Evolutionary conservation across 1,140 invertebrate genomes (phyloP).

Genomic region (Gonatopus flavifemur): DNA sequence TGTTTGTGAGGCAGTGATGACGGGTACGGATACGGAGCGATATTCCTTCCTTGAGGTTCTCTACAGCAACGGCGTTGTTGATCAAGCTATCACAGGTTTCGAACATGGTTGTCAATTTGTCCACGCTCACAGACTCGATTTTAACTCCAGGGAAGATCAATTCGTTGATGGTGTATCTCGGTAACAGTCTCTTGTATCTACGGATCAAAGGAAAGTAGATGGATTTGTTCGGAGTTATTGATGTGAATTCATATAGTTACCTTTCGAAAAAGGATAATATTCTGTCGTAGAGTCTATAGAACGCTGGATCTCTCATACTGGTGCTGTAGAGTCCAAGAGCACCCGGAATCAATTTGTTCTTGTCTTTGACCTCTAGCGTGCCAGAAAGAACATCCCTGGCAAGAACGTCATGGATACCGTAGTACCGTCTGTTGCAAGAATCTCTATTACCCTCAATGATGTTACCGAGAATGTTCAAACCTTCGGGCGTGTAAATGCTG

Average conservation of each 20-base stretch:
- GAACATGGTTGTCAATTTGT: constrained; percentile 63
- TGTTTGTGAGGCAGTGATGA: constrained; percentile 64
- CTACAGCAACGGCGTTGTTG: constrained; percentile 52
- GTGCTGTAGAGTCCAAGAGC: constrained; percentile 46
- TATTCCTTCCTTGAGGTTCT: constrained; percentile 41
- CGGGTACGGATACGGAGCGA: constrained; percentile 51
- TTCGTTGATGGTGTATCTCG: constrained; percentile 55
- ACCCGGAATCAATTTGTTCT: constrained; percentile 47
- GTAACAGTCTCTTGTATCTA: constrained; percentile 47
- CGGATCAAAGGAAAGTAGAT: no score
- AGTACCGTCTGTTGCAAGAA: constrained; percentile 66
- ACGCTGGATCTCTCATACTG: constrained; percentile 58
- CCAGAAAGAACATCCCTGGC: constrained; percentile 47
- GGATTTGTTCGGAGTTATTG: no score
- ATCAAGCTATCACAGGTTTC: constrained; percentile 50
- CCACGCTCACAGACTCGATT: constrained; percentile 65
- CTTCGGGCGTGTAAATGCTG: constrained; percentile 44
- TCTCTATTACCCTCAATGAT: constrained; percentile 69
- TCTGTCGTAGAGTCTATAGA: constrained; percentile 56
- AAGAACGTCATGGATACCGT: constrained; percentile 55
- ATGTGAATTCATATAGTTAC: no score
- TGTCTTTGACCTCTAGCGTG: constrained; percentile 41
- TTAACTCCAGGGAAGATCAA: constrained; percentile 62
- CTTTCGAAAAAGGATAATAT: constrained; percentile 54
- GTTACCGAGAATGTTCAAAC: constrained; percentile 66